Evolutionary conservation across 2,888 invertebrate species (phyloP), one percentile per base, ranked within the genome.

Genomic region (Erpobdella octoculata): DNA sequence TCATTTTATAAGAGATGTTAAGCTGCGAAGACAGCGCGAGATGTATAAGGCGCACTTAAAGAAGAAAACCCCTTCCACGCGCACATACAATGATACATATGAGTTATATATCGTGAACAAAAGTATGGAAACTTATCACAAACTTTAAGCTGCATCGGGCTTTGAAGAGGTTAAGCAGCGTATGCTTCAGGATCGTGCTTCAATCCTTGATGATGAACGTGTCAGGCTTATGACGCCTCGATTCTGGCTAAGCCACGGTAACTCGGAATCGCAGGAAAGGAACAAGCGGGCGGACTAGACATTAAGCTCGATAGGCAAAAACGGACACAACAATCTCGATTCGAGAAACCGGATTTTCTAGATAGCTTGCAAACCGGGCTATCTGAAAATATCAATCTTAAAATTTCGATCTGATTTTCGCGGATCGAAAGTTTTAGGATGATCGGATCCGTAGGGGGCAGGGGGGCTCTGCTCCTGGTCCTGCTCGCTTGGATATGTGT

Each of bases 391-490:
- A 62, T 62, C 62, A n/a, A 62, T 62, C 62, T 62, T 62, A 62
- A 62, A 62, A 62, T 62, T 62, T 62, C 62, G 62, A 35, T 62
- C 62, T 62, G 62, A 62, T 28, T 53, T 62, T 62, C 31, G 33
- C 62, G 62, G 62, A 62, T 62, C 62, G 62, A 62, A 62, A 33
- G 4, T 62, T 62, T 62, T 62, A 62, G 35, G 62, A 62, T 62
- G 62, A 35, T 62, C 62, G 62, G 62, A 62, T 62, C 62, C 8
- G 62, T 62, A 6, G 6, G 62, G 62, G 33, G 62, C 2, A 35
- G n/a, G 18, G 62, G 62, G 31, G 62, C 31, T 33, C 31, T 62
- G 15, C 62, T 62, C 35, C 62, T 62, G 21, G 62, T 62, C 3
- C n/a, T 35, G 12, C 31, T 62, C 62, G 31, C 62, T 33, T 62